These are phyloP conservation scores for Agelas oroides DNA, from an alignment of 37 sponge, comb jelly and placozoan genomes.

Conservation along the genomic window DNA sequence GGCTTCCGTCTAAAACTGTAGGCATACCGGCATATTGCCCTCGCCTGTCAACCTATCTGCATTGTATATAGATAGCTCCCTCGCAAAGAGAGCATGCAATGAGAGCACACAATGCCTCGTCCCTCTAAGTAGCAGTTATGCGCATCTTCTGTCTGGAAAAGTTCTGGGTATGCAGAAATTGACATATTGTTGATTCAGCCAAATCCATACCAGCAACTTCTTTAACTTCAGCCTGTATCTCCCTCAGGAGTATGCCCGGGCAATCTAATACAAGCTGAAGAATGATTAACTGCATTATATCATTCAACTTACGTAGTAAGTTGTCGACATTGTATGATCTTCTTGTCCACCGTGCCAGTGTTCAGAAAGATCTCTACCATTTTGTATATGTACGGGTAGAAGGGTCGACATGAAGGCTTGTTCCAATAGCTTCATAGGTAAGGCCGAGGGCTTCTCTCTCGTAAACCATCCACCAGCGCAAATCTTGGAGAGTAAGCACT, in stretches of 20 bases:
- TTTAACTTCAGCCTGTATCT: neutral
- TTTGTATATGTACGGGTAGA: no score
- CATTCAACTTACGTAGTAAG: neutral
- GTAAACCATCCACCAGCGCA: no score
- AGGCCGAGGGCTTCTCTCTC: no score
- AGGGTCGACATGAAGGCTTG: no score
- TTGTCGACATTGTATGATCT: neutral
- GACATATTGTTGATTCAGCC: neutral
- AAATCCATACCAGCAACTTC: neutral
- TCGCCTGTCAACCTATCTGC: neutral
- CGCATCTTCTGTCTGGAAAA: constrained; percentile 10
- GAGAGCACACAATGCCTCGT: neutral
- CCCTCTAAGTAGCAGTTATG: neutral
- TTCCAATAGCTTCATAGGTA: no score
- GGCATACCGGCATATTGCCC: neutral
- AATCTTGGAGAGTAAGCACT: no score
- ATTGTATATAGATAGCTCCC: neutral
- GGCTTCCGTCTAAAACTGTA: neutral
- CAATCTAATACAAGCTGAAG: neutral
- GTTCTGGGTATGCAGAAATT: neutral
- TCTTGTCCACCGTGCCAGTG: constrained; percentile 3
- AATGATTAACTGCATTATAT: neutral
- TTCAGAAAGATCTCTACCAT: neutral
- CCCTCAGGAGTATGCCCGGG: neutral
- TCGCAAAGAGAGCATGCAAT: neutral